Conservation (phyloP, 2,797 vertebrate genomes). For the Melanogrammus aeglefinus region DNA sequence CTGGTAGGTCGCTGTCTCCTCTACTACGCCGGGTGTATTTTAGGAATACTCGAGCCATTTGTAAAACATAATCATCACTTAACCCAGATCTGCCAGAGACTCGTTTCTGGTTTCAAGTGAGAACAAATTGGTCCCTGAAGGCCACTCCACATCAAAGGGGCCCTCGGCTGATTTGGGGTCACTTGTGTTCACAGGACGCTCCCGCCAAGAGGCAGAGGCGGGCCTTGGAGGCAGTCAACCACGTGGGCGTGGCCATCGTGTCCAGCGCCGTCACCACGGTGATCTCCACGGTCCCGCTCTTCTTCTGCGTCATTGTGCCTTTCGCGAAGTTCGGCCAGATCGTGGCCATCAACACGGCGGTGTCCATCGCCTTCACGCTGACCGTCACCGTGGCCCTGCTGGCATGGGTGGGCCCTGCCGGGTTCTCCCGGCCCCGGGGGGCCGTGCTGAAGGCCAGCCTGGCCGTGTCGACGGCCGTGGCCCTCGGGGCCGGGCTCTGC, state of each 20-base stretch:
- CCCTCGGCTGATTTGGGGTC: conserved; percentile 21
- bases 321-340: conserved; percentile 98
- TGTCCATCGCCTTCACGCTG: conserved; percentile 92
- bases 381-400: conserved; percentile 89
- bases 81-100: conserved; percentile 21
- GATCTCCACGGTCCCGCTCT: conserved; percentile 91
- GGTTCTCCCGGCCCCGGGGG: conserved; percentile 81
- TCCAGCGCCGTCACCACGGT: conserved; percentile 92
- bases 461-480: conserved; percentile 67
- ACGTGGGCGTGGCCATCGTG: conserved; percentile 92
- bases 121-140: conserved; percentile 11
- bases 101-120: conserved; percentile 23
- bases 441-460: conserved; percentile 88
- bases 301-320: conserved; percentile 97
- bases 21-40: background rate
- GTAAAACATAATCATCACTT: background rate
- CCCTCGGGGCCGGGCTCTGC: conserved; percentile 68
- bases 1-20: conserved; percentile 43
- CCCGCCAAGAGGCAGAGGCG: conserved; percentile 77
- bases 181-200: conserved; percentile 71
- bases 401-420: conserved; percentile 81
- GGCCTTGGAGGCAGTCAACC: conserved; percentile 84
- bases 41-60: conserved; percentile 4
- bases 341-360: conserved; percentile 90
- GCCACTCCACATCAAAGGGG: conserved; percentile 26